Percentiles rank a stretch among this genome's conserved stretches.
Conservation (phyloP, 2,797 vertebrate species). For the Podarcis lilfordi region DNA sequence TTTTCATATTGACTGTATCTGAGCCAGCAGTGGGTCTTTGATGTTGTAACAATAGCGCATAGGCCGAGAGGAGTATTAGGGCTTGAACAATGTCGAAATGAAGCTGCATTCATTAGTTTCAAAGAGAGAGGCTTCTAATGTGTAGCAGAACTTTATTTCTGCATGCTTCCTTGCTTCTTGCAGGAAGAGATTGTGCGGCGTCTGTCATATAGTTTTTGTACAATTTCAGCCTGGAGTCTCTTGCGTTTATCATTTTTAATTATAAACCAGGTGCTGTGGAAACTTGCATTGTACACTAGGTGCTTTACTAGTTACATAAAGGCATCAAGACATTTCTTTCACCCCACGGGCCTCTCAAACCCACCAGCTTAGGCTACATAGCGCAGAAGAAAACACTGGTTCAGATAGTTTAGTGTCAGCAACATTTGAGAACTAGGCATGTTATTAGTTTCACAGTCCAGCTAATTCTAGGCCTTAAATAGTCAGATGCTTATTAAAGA, state of each 20-base stretch:
- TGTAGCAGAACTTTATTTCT: conserved; percentile 42
- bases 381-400: neutral
- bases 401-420: neutral
- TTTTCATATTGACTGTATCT: conserved; percentile 82
- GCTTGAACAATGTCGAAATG: conserved; percentile 69
- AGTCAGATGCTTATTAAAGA: neutral
- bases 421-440: neutral
- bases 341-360: neutral
- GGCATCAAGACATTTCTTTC: neutral
- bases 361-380: neutral
- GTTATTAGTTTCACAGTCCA: neutral
- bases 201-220: neutral
- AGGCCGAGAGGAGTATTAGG: conserved; percentile 73
- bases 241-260: conserved; percentile 19
- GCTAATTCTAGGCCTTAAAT: neutral
- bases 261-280: conserved; percentile 27
- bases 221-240: neutral
- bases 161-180: conserved; percentile 20
- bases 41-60: conserved; percentile 81
- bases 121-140: conserved; percentile 56
- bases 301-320: conserved; percentile 4
- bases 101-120: conserved; percentile 70
- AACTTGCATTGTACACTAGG: neutral
- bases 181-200: conserved; percentile 13
- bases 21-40: conserved; percentile 83